Conservation (phyloP, 2,113 vertebrate genomes). For the Pollimyrus isidori region DNA sequence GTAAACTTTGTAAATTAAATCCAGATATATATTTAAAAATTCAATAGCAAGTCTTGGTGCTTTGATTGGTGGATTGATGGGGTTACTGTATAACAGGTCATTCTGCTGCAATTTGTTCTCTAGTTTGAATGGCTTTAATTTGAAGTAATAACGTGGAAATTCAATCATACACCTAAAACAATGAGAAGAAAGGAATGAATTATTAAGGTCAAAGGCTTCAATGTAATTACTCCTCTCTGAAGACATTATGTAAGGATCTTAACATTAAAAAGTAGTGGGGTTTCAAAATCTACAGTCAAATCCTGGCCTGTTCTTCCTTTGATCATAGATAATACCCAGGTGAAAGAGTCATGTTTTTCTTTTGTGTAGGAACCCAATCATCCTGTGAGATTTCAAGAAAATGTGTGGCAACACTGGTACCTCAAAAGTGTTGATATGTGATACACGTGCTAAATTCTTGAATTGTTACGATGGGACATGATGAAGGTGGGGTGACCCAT, state of each 20-base stretch:
- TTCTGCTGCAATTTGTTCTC: neutral
- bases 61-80: neutral
- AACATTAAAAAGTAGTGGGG: neutral
- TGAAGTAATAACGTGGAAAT: neutral
- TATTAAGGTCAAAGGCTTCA: neutral
- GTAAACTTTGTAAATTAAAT: neutral
- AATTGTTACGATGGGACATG: neutral
- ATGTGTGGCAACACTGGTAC: neutral
- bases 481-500: neutral
- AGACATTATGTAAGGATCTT: neutral
- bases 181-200: neutral
- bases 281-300: neutral
- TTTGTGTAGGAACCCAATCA: neutral
- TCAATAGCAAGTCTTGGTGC: neutral
- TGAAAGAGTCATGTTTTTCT: neutral
- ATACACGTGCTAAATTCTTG: neutral
- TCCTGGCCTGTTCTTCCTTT: neutral
- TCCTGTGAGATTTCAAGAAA: neutral
- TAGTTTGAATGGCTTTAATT: neutral
- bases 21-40: neutral
- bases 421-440: neutral
- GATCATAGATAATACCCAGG: neutral
- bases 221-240: neutral
- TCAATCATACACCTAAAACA: neutral
- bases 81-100: neutral